Evolutionary conservation across 2,888 invertebrate species (phyloP).

Genomic region (Diplazon laetatorius): DNA sequence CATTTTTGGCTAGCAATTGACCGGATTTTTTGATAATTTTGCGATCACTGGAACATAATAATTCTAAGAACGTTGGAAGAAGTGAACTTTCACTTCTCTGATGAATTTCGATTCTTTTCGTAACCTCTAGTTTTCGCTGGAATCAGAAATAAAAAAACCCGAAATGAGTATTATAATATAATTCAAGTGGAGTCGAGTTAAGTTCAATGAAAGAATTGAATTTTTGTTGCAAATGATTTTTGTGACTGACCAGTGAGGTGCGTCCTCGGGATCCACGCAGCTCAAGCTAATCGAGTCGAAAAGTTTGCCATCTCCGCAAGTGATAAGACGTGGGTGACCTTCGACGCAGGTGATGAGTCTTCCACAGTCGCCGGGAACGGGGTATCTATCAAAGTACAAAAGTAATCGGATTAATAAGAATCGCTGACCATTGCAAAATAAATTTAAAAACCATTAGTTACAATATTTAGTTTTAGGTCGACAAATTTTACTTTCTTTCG

Average conservation of each 20-base stretch:
- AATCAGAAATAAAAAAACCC: slow-evolving; percentile 55
- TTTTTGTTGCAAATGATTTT: slow-evolving; percentile 7
- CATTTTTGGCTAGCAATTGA: neutral
- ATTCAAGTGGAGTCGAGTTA: neutral
- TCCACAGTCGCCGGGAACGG: slow-evolving; percentile 94
- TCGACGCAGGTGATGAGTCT: slow-evolving; percentile 95
- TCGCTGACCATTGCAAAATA: neutral
- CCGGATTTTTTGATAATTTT: neutral
- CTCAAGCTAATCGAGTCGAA: slow-evolving; percentile 92
- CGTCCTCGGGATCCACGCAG: slow-evolving; percentile 90
- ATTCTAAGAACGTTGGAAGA: slow-evolving; percentile 29
- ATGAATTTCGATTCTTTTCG: slow-evolving; percentile 52
- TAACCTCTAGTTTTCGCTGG: slow-evolving; percentile 73
- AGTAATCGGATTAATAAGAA: neutral
- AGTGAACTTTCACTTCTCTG: slow-evolving; percentile 21
- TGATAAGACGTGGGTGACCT: slow-evolving; percentile 93
- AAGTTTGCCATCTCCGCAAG: slow-evolving; percentile 94
- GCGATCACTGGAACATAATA: neutral
- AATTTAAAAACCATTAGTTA: neutral
- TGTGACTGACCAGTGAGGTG: slow-evolving; percentile 80
- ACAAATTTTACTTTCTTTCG: too few species aligned
- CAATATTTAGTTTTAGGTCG: neutral
- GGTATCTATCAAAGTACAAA: slow-evolving; percentile 83
- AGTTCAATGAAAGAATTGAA: neutral
- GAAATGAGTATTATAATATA: slow-evolving; percentile 7